phyloP scores from a whole-genome alignment of 2,113 vertebrate genomes.

The Leptocoma aspasia region DNA sequence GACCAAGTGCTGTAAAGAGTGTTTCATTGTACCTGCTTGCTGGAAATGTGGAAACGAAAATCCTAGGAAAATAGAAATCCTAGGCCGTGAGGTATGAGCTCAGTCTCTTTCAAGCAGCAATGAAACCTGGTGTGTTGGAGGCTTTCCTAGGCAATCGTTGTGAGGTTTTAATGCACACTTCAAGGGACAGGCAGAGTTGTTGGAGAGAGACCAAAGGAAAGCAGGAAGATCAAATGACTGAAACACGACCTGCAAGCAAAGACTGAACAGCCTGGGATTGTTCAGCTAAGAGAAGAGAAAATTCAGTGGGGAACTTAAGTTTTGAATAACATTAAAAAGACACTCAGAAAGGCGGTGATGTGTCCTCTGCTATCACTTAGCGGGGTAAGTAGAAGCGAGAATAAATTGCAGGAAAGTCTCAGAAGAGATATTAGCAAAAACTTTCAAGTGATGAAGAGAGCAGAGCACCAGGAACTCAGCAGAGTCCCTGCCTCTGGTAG shows the following conservation, averaged over 20 bases:
- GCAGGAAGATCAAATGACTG: not conserved
- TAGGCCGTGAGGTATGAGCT: not conserved
- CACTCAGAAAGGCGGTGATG: not conserved
- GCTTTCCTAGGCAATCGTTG: not conserved
- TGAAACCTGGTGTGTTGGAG: not conserved
- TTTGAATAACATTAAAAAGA: slow-evolving; percentile 25
- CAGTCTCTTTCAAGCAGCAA: not conserved
- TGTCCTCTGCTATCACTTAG: not conserved
- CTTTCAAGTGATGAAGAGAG: slow-evolving; percentile 2
- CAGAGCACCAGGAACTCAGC: not conserved
- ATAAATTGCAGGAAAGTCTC: slow-evolving; percentile 1
- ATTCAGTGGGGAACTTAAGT: slow-evolving; percentile 29
- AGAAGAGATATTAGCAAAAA: not conserved
- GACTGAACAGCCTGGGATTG: not conserved
- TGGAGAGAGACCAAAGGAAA: slow-evolving; percentile 33
- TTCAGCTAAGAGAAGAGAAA: not conserved
- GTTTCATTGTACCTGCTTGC: not conserved
- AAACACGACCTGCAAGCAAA: slow-evolving; percentile 30
- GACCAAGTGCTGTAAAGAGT: not conserved
- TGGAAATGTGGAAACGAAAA: not conserved
- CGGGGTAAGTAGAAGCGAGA: not conserved
- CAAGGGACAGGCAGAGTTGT: not conserved
- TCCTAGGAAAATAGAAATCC: not conserved
- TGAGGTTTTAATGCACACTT: slow-evolving; percentile 21
- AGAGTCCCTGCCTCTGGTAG: not conserved